These are phyloP conservation scores for Caenorhabditis briggsae DNA, from an alignment of 1,140 invertebrate species.

Conservation along the genomic window DNA sequence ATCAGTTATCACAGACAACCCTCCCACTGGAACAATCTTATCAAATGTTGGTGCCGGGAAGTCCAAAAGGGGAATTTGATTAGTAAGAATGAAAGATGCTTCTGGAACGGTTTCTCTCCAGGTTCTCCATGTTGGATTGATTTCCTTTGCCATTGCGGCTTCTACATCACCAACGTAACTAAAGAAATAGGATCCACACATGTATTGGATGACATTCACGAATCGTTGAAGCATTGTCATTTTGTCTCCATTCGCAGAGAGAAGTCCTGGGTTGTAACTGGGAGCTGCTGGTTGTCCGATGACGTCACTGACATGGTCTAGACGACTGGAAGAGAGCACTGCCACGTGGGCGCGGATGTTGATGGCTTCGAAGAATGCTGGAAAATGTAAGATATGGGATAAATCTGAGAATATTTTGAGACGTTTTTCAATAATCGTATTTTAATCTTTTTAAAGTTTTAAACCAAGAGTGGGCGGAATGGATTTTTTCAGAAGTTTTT, in stretches of 20 bases:
- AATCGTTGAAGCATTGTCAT: slow-evolving; percentile 21
- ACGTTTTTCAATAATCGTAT: no score
- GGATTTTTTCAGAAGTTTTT: no score
- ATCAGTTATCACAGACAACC: slow-evolving; percentile 56
- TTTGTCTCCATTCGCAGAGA: neutral
- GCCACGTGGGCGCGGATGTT: slow-evolving; percentile 39
- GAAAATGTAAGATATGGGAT: neutral
- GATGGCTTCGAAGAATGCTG: slow-evolving; percentile 45
- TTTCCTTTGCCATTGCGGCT: slow-evolving; percentile 1
- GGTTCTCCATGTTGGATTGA: slow-evolving; percentile 13
- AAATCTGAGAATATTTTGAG: neutral
- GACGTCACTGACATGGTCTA: slow-evolving; percentile 27
- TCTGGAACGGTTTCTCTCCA: slow-evolving; percentile 40
- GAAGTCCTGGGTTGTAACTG: slow-evolving; percentile 49
- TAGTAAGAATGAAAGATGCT: slow-evolving; percentile 58
- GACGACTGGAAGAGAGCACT: slow-evolving; percentile 1
- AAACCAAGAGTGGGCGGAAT: no score
- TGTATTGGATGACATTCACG: slow-evolving; percentile 25
- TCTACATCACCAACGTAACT: neutral
- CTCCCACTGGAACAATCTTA: slow-evolving; percentile 68
- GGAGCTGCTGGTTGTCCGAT: slow-evolving; percentile 43
- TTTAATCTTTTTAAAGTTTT: no score
- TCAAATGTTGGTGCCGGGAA: slow-evolving; percentile 65
- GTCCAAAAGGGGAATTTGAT: slow-evolving; percentile 66
- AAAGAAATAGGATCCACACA: slow-evolving; percentile 38